These are phyloP conservation scores for Seriola rivoliana DNA, from an alignment of 2,113 vertebrate genomes.

Conservation along the genomic window DNA sequence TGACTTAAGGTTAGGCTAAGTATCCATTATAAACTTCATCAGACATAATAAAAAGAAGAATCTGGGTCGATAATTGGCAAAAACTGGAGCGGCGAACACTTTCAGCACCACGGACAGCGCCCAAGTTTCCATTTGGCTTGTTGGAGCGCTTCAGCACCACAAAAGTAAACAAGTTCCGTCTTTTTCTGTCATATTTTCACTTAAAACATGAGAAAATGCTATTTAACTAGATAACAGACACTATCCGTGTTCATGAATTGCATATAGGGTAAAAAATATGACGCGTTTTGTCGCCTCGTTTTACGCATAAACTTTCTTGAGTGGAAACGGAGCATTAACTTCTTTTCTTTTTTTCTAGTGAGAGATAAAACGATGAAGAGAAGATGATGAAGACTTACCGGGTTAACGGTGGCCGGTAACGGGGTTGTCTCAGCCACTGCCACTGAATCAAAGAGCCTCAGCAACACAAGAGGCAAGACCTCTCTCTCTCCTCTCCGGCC, in stretches of 20 bases:
- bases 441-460: conserved; percentile 72
- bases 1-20: neutral
- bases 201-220: neutral
- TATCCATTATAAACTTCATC: conserved; percentile 9
- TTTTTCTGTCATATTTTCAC: neutral
- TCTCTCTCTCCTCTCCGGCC: conserved; percentile 61
- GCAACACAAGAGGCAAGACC: conserved; percentile 73
- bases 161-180: neutral
- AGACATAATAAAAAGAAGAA: neutral
- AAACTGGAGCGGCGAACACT: neutral
- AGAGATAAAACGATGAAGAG: conserved; percentile 4
- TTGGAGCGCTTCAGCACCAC: neutral
- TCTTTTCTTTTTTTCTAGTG: neutral
- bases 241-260: no score
- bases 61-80: neutral
- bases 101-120: conserved; percentile 80
- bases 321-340: neutral
- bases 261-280: neutral
- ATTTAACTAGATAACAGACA: neutral
- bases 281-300: neutral
- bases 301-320: conserved; percentile 31
- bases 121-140: neutral
- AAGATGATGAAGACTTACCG: conserved; percentile 66
- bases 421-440: conserved; percentile 75
- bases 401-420: conserved; percentile 66